Percentiles rank a stretch among this genome's conserved stretches.
Conservation (phyloP, 2,888 invertebrate species). For the Scelioninae gen. 1 region DNA sequence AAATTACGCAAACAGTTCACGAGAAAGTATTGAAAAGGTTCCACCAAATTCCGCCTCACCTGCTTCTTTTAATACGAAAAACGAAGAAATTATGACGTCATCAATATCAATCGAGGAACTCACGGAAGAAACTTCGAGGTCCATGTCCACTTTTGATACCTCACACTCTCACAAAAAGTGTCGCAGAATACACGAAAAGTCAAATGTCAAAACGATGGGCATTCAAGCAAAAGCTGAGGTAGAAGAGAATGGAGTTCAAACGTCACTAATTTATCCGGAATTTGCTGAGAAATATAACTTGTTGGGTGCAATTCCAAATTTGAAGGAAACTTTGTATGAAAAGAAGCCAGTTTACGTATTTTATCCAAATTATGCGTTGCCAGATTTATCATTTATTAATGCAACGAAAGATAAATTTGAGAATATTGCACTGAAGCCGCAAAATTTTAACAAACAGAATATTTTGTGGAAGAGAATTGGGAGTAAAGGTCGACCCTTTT, state of each 20-base stretch:
- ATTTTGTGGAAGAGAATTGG: constrained; percentile 83
- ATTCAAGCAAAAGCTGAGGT: constrained; percentile 79
- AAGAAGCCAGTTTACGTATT: constrained; percentile 93
- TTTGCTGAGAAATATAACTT: constrained; percentile 75
- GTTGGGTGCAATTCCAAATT: constrained; percentile 66
- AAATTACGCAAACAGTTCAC: constrained; percentile 16
- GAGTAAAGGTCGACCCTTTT: constrained; percentile 87
- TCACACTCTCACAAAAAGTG: constrained; percentile 33
- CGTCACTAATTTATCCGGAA: constrained; percentile 81
- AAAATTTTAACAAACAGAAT: constrained; percentile 85
- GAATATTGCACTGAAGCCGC: constrained; percentile 90
- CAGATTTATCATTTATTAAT: constrained; percentile 92
- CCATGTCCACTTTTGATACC: constrained; percentile 73
- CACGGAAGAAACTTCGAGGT: constrained; percentile 84
- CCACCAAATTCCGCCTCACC: too few relatives aligned
- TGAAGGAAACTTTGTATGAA: constrained; percentile 78
- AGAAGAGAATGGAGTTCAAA: constrained; percentile 82
- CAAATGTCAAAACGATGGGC: constrained; percentile 77
- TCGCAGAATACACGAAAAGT: constrained; percentile 65
- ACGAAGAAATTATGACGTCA: constrained; percentile 84
- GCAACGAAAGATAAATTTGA: constrained; percentile 83
- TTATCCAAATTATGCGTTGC: constrained; percentile 95
- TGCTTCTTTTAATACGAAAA: constrained; percentile 78
- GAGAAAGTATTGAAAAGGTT: constrained; percentile 68
- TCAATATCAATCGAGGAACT: constrained; percentile 85